Evolutionary conservation across 2,113 vertebrate genomes (phyloP).

Genomic region (Elaphurus davidianus): DNA sequence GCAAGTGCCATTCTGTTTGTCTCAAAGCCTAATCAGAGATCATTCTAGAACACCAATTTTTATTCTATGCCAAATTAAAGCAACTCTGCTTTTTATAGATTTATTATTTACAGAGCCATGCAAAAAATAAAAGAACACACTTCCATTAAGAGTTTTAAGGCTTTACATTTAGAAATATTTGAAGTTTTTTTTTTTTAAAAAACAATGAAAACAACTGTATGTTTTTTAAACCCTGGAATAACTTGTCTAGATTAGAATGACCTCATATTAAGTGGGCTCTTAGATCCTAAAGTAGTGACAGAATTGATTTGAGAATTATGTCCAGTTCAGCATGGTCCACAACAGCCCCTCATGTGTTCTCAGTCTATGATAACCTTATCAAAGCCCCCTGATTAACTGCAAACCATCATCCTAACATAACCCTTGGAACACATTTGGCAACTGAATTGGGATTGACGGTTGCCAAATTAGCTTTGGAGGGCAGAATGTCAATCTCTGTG

Average conservation of each 20-base stretch:
- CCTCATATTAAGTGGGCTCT: not conserved
- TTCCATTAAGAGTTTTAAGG: not conserved
- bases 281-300: not conserved
- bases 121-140: not conserved
- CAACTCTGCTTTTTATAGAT: not conserved
- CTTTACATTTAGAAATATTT: not conserved
- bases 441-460: not conserved
- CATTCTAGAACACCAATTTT: not conserved
- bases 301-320: not conserved
- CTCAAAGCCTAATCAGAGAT: not conserved
- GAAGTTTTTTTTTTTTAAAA: not conserved
- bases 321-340: not conserved
- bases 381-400: not conserved
- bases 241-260: not conserved
- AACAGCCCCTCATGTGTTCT: not conserved
- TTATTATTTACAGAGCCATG: not conserved
- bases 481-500: not conserved
- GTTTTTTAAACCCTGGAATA: not conserved
- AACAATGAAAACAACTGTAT: not conserved
- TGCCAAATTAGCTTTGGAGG: slow-evolving; percentile 32
- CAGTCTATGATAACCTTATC: not conserved
- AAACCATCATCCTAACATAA: not conserved
- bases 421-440: not conserved
- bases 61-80: not conserved
- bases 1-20: not conserved